phyloP scores from a whole-genome alignment of 2,888 invertebrate genomes.

The Eupithecia exiguata region DNA sequence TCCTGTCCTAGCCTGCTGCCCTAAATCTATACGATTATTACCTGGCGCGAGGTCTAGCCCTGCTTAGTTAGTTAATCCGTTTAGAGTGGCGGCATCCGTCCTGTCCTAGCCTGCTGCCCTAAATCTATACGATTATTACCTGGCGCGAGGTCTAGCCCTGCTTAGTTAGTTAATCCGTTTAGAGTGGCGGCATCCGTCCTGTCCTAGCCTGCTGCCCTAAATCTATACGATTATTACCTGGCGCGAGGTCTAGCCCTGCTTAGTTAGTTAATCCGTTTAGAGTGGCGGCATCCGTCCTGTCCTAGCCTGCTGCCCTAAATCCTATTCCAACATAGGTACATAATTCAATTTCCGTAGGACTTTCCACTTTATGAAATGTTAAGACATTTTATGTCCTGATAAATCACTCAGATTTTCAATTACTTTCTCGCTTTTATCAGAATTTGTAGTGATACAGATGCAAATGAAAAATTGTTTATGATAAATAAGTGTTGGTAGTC shows the following conservation, averaged over 20 bases:
- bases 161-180: slow-evolving; percentile 30
- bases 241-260: slow-evolving; percentile 11
- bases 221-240: too few species aligned
- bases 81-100: too few species aligned
- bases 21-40: too few species aligned
- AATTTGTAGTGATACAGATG: background rate
- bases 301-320: background rate
- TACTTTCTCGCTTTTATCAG: background rate
- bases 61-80: too few species aligned
- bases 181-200: slow-evolving; percentile 38
- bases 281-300: slow-evolving; percentile 36
- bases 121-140: too few species aligned
- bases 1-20: too few species aligned
- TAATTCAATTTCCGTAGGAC: too few species aligned
- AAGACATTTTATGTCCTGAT: background rate
- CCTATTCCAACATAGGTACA: background rate
- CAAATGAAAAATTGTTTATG: background rate
- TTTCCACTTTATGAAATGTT: too few species aligned
- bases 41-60: too few species aligned
- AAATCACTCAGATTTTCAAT: background rate
- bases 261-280: slow-evolving; percentile 33
- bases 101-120: too few species aligned
- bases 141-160: slow-evolving; percentile 11
- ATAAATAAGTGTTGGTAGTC: background rate
- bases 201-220: slow-evolving; percentile 4